These are phyloP conservation scores for Tetragonisca angustula DNA, from an alignment of 2,888 invertebrate genomes.

Conservation along the genomic window DNA sequence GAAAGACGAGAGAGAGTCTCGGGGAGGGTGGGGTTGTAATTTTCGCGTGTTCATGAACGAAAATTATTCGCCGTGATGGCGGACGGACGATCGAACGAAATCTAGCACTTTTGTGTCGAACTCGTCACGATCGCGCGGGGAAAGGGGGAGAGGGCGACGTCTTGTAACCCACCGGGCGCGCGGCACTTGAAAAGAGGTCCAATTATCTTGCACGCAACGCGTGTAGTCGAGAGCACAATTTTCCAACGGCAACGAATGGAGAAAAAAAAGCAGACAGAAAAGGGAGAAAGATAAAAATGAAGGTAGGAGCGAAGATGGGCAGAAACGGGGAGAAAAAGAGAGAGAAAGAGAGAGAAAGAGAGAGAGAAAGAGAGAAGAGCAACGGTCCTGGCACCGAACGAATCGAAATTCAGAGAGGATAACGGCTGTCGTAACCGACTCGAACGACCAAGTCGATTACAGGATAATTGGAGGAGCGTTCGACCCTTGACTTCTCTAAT, in stretches of 20 bases:
- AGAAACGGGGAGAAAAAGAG: not conserved
- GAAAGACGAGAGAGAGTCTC: not conserved
- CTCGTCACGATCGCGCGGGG: slow-evolving; percentile 49
- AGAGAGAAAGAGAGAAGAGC: slow-evolving; percentile 9
- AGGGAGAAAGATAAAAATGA: not conserved
- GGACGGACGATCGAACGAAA: slow-evolving; percentile 37
- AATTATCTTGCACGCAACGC: slow-evolving; percentile 72
- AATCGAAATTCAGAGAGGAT: slow-evolving; percentile 67
- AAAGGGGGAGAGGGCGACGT: slow-evolving; percentile 18
- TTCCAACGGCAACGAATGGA: slow-evolving; percentile 51
- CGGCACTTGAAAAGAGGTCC: slow-evolving; percentile 58
- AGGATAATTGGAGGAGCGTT: slow-evolving; percentile 61
- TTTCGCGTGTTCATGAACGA: slow-evolving; percentile 38
- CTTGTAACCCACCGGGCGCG: slow-evolving; percentile 26
- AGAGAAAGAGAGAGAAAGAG: not conserved
- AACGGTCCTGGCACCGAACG: slow-evolving; percentile 27
- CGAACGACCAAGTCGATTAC: slow-evolving; percentile 47
- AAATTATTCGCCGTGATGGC: slow-evolving; percentile 38
- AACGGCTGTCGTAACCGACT: slow-evolving; percentile 59
- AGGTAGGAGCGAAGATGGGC: not conserved
- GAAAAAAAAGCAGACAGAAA: not conserved
- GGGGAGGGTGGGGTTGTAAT: not conserved
- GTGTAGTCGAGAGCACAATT: slow-evolving; percentile 55
- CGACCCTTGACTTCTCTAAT: slow-evolving; percentile 57
- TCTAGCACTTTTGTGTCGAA: slow-evolving; percentile 60